Evolutionary conservation across 2,113 vertebrate species (phyloP).

Genomic region (Cavia porcellus): DNA sequence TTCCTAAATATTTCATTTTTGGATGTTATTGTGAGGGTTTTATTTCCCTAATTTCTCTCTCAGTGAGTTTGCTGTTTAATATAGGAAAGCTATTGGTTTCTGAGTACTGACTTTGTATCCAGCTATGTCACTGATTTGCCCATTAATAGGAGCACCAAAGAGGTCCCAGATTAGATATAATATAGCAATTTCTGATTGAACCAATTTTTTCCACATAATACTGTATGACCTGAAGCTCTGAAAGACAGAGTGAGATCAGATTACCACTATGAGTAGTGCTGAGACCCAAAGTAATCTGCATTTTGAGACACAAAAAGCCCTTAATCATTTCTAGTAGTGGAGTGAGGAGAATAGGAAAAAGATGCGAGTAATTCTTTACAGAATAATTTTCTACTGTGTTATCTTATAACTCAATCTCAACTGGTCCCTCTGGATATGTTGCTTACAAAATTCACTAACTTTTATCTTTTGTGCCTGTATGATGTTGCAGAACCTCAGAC

Average conservation of each 20-base stretch:
- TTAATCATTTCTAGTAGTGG: neutral
- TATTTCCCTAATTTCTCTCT: too few relatives aligned
- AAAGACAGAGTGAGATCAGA: neutral
- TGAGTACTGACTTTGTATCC: too few relatives aligned
- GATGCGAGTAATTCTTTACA: neutral
- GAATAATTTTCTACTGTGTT: neutral
- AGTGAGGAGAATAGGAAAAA: neutral
- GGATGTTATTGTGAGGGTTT: too few relatives aligned
- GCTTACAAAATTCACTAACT: neutral
- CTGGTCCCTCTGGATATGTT: neutral
- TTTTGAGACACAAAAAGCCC: neutral
- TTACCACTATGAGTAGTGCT: neutral
- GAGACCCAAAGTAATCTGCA: neutral
- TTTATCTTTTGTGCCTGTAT: neutral
- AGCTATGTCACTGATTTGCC: too few relatives aligned
- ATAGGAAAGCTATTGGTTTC: too few relatives aligned
- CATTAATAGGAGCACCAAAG: neutral
- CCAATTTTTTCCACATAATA: neutral
- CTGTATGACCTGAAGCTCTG: neutral
- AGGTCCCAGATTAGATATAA: neutral
- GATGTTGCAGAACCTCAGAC: neutral
- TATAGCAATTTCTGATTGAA: neutral
- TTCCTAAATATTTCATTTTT: too few relatives aligned
- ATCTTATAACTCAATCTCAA: neutral
- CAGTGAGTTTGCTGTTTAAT: too few relatives aligned